A percentile compares a stretch with the other conserved stretches of the same genome.
These are phyloP conservation scores for Babyrousa celebensis DNA, from an alignment of 2,797 vertebrate species.

Conservation along the genomic window DNA sequence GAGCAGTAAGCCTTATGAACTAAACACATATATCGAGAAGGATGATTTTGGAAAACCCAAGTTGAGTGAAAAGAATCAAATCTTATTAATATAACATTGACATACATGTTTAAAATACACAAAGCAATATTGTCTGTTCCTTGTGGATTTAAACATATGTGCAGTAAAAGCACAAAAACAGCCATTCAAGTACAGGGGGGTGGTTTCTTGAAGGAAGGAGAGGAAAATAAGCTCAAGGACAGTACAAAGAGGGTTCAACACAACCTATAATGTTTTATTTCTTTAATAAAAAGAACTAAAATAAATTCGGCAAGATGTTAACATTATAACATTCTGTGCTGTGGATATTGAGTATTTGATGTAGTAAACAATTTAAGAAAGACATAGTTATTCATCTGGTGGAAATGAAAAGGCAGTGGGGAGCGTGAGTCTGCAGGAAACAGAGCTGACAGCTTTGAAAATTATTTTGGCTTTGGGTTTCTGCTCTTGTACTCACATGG, in stretches of 20 bases:
- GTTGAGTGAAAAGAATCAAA: not conserved
- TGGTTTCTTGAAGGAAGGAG: not conserved
- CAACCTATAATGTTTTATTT: slow-evolving; percentile 63
- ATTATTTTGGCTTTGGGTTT: slow-evolving; percentile 66
- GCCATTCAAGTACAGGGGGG: not conserved
- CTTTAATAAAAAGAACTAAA: slow-evolving; percentile 69
- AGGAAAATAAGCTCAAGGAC: not conserved
- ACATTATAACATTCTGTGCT: slow-evolving; percentile 33
- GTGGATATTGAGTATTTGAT: slow-evolving; percentile 22
- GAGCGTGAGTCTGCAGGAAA: slow-evolving; percentile 34
- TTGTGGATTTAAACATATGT: not conserved
- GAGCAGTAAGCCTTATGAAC: not conserved
- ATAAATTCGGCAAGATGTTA: not conserved
- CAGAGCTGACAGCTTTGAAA: slow-evolving; percentile 70
- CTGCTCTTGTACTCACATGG: not conserved
- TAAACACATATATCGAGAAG: not conserved
- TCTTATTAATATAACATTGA: not conserved
- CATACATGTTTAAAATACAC: slow-evolving; percentile 28
- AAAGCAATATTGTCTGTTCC: not conserved
- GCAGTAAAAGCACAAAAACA: not conserved
- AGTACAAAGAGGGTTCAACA: not conserved
- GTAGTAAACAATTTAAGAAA: slow-evolving; percentile 61
- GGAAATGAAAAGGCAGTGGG: slow-evolving; percentile 68
- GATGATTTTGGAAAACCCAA: slow-evolving; percentile 29
- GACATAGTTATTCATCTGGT: not conserved